Conservation (phyloP, 2,888 invertebrate species). For the Pachliopta kotzebuea region DNA sequence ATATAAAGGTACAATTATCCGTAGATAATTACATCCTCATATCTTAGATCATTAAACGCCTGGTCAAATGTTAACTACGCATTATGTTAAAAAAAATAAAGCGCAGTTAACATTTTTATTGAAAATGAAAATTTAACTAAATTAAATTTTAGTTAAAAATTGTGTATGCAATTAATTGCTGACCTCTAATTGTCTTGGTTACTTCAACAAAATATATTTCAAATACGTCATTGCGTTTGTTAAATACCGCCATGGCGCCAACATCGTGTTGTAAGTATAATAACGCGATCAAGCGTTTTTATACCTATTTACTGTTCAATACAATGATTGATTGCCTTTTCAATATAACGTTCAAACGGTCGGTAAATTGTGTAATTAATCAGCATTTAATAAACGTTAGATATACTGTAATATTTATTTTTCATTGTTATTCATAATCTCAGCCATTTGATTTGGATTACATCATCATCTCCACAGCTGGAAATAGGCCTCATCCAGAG, state of each 20-base stretch:
- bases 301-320: conserved; percentile 12
- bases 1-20: conserved; percentile 17
- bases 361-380: not conserved
- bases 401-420: not conserved
- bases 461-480: too few species aligned
- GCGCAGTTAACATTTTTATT: too few species aligned
- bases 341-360: conserved; percentile 11
- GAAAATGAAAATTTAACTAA: too few species aligned
- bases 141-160: too few species aligned
- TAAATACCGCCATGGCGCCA: conserved; percentile 35
- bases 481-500: too few species aligned
- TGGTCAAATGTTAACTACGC: conserved; percentile 44
- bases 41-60: conserved; percentile 30
- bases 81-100: not conserved
- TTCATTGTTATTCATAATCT: not conserved
- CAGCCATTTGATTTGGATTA: too few species aligned
- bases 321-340: conserved; percentile 21
- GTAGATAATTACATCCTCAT: conserved; percentile 23
- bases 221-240: conserved; percentile 34
- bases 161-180: conserved; percentile 34
- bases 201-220: conserved; percentile 36
- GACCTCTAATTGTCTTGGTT: conserved; percentile 40
- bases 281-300: conserved; percentile 21
- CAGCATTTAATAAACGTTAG: not conserved
- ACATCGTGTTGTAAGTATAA: conserved; percentile 20